These are phyloP conservation scores for Cercocebus atys DNA, from an alignment of 2,113 vertebrate genomes.

Conservation along the genomic window DNA sequence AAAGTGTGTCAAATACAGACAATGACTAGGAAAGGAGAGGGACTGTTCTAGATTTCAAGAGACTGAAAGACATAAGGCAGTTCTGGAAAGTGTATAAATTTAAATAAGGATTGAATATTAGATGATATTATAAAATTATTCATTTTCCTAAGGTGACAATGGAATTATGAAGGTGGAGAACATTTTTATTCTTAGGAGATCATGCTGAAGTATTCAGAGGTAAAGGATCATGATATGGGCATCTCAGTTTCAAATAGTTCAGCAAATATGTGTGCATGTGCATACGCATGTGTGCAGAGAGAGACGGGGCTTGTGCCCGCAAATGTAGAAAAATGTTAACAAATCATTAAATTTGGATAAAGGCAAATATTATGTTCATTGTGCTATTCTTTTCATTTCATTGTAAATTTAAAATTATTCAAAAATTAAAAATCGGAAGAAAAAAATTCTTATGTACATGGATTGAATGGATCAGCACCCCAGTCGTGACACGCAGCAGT, in stretches of 20 bases:
- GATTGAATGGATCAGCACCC: neutral
- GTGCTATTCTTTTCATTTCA: neutral
- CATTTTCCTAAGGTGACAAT: neutral
- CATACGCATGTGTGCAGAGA: too few relatives aligned
- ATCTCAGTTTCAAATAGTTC: neutral
- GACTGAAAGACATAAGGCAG: neutral
- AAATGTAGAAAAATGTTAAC: neutral
- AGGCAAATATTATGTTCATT: neutral
- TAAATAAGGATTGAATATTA: neutral
- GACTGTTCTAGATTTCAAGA: neutral
- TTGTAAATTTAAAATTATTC: neutral
- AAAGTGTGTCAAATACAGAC: neutral
- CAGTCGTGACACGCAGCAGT: neutral
- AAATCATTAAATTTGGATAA: neutral
- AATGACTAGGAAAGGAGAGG: neutral
- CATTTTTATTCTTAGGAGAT: neutral
- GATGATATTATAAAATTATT: neutral
- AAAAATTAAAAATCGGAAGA: neutral
- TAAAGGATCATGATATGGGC: neutral
- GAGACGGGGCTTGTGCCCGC: neutral
- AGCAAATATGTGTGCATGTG: neutral
- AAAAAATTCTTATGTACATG: neutral
- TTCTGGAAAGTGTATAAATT: neutral
- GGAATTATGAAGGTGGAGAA: neutral
- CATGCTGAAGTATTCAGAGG: neutral